Conservation (phyloP, 2,113 vertebrate species). For the Notothenia rossii region DNA sequence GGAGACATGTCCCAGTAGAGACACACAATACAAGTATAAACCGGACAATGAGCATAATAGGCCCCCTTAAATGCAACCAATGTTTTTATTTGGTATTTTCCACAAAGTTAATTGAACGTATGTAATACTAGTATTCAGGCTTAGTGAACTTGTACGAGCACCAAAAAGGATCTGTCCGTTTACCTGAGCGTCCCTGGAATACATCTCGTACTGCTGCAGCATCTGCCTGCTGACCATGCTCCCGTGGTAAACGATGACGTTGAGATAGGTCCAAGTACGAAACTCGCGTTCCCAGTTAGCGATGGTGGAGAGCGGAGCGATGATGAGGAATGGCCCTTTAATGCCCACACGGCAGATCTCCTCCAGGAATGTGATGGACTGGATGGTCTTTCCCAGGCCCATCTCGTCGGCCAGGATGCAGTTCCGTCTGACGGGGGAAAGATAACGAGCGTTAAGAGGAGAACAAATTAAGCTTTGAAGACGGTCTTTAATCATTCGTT, state of each 20-base stretch:
- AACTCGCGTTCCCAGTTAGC: constrained; percentile 99
- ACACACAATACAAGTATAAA: too few relatives aligned
- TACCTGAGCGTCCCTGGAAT: constrained; percentile 97
- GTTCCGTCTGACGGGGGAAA: constrained; percentile 86
- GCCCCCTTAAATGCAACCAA: neutral
- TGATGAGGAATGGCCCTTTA: constrained; percentile 94
- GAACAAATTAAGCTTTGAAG: too few relatives aligned
- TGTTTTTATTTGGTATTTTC: neutral
- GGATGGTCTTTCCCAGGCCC: constrained; percentile 99
- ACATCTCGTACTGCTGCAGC: constrained; percentile 99
- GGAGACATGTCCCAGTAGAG: too few relatives aligned
- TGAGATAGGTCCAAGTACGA: constrained; percentile 94
- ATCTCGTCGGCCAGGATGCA: constrained; percentile 99
- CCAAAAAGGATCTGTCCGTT: neutral
- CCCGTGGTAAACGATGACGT: constrained; percentile 97
- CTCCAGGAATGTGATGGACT: constrained; percentile 97
- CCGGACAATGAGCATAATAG: too few relatives aligned
- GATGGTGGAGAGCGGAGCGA: constrained; percentile 98
- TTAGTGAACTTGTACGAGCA: too few relatives aligned
- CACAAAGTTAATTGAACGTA: neutral
- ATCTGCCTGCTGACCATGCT: constrained; percentile 98
- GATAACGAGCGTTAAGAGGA: neutral
- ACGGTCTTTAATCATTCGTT: too few relatives aligned
- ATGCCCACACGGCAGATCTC: constrained; percentile 93
- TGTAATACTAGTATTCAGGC: neutral